Conservation (phyloP, 2,888 invertebrate genomes). For the Hyposoter didymator region DNA sequence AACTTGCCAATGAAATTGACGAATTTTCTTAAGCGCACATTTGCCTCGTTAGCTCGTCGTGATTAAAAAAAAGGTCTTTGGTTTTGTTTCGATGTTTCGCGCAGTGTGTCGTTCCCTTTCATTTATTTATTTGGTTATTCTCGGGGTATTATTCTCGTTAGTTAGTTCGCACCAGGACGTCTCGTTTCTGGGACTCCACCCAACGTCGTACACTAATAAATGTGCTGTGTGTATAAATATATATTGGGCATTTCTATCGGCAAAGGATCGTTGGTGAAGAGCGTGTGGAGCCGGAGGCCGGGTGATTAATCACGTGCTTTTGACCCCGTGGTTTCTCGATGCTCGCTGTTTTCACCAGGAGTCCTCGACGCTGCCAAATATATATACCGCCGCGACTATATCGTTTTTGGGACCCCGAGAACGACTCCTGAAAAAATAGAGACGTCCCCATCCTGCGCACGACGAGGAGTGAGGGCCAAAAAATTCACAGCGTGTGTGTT, state of each 20-base stretch:
- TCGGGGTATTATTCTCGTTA: conserved; percentile 58
- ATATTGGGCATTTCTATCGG: conserved; percentile 37
- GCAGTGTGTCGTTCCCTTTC: not conserved
- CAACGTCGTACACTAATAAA: not conserved
- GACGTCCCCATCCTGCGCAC: conserved; percentile 21
- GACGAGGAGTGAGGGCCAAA: not conserved
- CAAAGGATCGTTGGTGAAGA: conserved; percentile 9
- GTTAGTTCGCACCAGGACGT: conserved; percentile 63
- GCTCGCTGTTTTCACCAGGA: conserved; percentile 42
- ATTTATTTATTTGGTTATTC: not conserved
- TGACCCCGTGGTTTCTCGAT: conserved; percentile 45
- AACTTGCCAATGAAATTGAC: not conserved
- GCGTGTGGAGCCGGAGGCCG: conserved; percentile 25
- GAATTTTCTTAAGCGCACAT: not conserved
- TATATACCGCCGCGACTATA: not conserved
- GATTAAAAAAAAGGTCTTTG: conserved; percentile 43
- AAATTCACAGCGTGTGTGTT: conserved; percentile 12
- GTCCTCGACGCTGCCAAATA: conserved; percentile 23
- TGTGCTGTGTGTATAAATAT: not conserved
- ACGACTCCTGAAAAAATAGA: conserved; percentile 59
- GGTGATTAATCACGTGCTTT: conserved; percentile 65
- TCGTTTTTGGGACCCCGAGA: conserved; percentile 16
- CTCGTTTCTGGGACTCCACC: conserved; percentile 52
- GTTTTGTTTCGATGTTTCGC: not conserved
- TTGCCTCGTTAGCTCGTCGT: conserved; percentile 52